Percentiles rank a stretch among this genome's conserved stretches.
Evolutionary conservation across 2,797 vertebrate species (phyloP).

Genomic region (Sebastes flavidus): DNA sequence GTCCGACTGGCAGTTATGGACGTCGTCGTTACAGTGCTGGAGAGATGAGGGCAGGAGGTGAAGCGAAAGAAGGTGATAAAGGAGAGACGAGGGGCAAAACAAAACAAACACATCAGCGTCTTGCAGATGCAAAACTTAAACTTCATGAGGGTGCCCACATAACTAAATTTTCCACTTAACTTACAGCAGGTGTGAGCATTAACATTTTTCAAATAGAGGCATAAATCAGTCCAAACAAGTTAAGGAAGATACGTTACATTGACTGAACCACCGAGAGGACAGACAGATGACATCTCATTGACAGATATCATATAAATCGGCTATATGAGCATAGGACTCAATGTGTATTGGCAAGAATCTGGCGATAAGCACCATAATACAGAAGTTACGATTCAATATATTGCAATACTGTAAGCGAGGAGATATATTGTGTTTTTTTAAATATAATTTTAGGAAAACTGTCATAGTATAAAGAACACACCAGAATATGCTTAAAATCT

Average conservation of each 20-base stretch:
- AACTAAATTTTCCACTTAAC: neutral
- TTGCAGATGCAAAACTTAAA: neutral
- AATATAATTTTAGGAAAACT: no score
- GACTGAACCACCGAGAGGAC: neutral
- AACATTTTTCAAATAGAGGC: neutral
- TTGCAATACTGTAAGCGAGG: no score
- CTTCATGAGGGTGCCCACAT: neutral
- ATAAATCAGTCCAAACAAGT: conserved; percentile 17
- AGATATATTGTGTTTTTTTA: no score
- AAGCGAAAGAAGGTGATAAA: neutral
- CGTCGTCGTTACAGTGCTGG: conserved; percentile 96
- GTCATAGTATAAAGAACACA: no score
- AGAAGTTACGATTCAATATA: no score
- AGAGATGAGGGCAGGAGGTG: neutral
- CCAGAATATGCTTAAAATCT: no score
- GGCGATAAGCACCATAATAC: no score
- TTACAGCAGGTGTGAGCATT: neutral
- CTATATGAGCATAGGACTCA: no score
- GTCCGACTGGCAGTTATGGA: conserved; percentile 96
- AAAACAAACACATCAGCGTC: neutral
- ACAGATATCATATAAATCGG: neutral
- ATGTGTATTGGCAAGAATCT: no score
- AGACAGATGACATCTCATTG: neutral
- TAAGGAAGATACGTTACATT: neutral
- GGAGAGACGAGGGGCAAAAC: neutral